A percentile compares a stretch with the other conserved stretches of the same genome.
These are phyloP conservation scores for Dorcus parallelipipedus DNA, from an alignment of 2,888 invertebrate genomes.

Conservation along the genomic window DNA sequence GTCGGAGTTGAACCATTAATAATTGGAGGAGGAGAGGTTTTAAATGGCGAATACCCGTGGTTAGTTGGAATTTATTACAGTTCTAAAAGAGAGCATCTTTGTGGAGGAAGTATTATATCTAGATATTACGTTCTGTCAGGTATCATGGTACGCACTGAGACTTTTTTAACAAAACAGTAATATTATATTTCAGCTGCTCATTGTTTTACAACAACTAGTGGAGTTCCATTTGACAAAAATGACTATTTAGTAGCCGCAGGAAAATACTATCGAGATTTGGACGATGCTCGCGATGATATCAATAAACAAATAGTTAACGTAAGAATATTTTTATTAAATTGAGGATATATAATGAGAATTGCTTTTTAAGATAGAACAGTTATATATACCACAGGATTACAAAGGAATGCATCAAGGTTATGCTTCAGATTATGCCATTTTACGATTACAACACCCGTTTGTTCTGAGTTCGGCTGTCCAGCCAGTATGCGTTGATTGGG, in stretches of 20 bases:
- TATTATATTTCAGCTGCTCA: conserved; percentile 23
- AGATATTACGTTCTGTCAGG: conserved; percentile 12
- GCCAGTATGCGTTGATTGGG: conserved; percentile 41
- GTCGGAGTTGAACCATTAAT: background rate
- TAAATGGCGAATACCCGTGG: background rate
- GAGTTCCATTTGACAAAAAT: conserved; percentile 10
- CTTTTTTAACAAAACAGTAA: background rate
- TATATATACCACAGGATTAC: conserved; percentile 28
- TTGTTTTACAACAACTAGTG: conserved; percentile 22
- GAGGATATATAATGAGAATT: background rate
- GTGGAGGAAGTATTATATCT: conserved; percentile 14
- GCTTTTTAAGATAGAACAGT: conserved; percentile 25
- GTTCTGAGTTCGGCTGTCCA: conserved; percentile 36
- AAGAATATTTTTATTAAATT: background rate
- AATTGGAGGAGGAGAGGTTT: background rate
- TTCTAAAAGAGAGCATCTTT: conserved; percentile 3
- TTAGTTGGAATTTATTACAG: background rate
- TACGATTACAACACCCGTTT: conserved; percentile 35
- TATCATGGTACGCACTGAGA: background rate
- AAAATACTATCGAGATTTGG: conserved; percentile 37
- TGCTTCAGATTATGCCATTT: conserved; percentile 39
- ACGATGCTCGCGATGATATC: conserved; percentile 28
- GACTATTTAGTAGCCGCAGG: conserved; percentile 34
- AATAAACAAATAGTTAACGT: conserved; percentile 3
- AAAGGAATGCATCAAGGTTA: conserved; percentile 30